These are phyloP conservation scores for Penaeus indicus DNA, from an alignment of 1,140 invertebrate genomes.

Conservation along the genomic window DNA sequence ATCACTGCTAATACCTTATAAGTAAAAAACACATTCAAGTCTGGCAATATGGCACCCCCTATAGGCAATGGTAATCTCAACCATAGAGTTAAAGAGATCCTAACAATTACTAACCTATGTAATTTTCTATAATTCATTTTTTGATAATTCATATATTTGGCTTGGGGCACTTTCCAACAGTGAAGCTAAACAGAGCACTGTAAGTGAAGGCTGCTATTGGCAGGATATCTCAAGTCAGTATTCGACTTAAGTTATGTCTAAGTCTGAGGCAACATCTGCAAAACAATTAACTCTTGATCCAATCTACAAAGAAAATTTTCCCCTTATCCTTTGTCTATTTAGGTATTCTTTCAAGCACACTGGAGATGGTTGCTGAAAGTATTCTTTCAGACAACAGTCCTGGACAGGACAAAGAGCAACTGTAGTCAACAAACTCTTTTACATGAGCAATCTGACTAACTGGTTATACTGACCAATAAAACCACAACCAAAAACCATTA, in stretches of 20 bases:
- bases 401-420: constrained; percentile 23
- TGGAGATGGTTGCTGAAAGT: neutral
- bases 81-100: constrained; percentile 12
- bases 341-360: neutral
- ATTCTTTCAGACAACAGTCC: neutral
- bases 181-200: constrained; percentile 29
- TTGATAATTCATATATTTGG: constrained; percentile 43
- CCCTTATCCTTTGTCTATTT: neutral
- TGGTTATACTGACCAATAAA: constrained; percentile 55
- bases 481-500: constrained; percentile 54
- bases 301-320: neutral
- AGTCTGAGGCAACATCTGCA: neutral
- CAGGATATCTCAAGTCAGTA: constrained; percentile 47
- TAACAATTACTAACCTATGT: constrained; percentile 13
- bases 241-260: neutral
- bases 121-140: neutral
- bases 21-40: constrained; percentile 21
- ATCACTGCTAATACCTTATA: constrained; percentile 22
- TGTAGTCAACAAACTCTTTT: neutral
- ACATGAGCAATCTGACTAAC: constrained; percentile 48
- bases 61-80: constrained; percentile 34
- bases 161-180: constrained; percentile 45
- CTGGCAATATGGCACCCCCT: constrained; percentile 41
- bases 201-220: constrained; percentile 54
- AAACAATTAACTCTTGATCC: neutral